phyloP scores from a whole-genome alignment of 2,797 vertebrate genomes.

The Anguilla marmorata region DNA sequence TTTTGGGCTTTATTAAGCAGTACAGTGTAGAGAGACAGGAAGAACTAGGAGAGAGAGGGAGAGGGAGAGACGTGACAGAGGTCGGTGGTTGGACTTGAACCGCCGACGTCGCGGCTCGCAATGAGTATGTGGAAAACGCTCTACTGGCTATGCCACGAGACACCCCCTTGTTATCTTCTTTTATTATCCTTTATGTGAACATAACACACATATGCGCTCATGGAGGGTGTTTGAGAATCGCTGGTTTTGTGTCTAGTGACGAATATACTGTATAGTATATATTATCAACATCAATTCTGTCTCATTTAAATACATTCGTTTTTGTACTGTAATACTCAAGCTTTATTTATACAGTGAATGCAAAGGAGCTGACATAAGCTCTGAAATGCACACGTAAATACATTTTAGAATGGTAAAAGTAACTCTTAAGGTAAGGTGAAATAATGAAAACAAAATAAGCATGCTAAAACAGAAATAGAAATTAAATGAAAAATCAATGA shows the following conservation, averaged over 20 bases:
- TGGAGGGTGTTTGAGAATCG: not conserved
- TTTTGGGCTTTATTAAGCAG: too few relatives aligned
- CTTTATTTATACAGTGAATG: not conserved
- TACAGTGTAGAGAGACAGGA: too few relatives aligned
- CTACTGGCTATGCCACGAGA: too few relatives aligned
- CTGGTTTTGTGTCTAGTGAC: not conserved
- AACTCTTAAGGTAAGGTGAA: not conserved
- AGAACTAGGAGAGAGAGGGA: too few relatives aligned
- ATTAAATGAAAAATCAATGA: not conserved
- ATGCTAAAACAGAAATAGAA: not conserved
- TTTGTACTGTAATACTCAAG: not conserved
- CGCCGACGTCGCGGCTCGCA: too few relatives aligned
- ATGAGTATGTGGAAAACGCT: too few relatives aligned
- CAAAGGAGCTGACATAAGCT: not conserved
- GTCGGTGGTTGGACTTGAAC: too few relatives aligned
- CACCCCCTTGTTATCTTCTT: not conserved
- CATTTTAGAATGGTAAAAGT: not conserved
- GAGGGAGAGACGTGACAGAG: too few relatives aligned
- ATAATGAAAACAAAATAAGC: not conserved
- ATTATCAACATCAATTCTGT: not conserved
- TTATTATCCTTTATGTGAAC: not conserved
- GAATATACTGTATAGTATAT: not conserved
- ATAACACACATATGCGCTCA: not conserved
- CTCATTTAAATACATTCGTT: not conserved
- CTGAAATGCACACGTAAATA: not conserved